Percentiles rank a stretch among this genome's conserved stretches.
Conservation (phyloP, 2,888 invertebrate species). For the Aproaerema taeniolella region DNA sequence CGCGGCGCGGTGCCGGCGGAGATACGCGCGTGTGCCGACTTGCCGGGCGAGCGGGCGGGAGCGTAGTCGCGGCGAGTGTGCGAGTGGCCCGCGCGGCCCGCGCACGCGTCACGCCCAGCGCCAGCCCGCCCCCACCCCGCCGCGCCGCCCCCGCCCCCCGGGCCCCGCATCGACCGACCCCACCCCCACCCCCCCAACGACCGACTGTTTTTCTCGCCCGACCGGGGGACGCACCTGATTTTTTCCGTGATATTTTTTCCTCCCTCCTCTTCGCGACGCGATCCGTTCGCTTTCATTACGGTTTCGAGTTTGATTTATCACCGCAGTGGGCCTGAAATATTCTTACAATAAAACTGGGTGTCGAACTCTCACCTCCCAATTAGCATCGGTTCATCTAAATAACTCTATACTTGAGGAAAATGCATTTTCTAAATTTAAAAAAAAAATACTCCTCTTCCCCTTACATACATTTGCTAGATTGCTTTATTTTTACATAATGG, state of each 20-base stretch:
- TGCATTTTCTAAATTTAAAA: constrained; percentile 18
- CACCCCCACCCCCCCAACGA: constrained; percentile 40
- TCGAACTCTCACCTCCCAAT: constrained; percentile 71
- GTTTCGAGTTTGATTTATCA: constrained; percentile 78
- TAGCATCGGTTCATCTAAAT: constrained; percentile 66
- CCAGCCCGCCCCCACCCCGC: constrained; percentile 56
- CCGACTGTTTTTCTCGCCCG: constrained; percentile 73
- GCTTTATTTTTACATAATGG: background rate
- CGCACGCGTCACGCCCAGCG: constrained; percentile 49
- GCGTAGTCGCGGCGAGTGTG: constrained; percentile 20
- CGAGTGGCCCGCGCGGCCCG: constrained; percentile 31
- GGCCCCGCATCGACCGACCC: constrained; percentile 34
- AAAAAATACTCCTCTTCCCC: background rate
- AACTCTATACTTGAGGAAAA: constrained; percentile 27
- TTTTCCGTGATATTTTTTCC: constrained; percentile 78
- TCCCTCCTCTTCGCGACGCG: constrained; percentile 75
- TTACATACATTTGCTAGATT: background rate
- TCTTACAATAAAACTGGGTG: constrained; percentile 68
- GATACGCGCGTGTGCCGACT: constrained; percentile 17
- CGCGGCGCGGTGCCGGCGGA: constrained; percentile 22
- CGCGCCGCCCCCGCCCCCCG: constrained; percentile 31
- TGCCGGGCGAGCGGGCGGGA: constrained; percentile 27
- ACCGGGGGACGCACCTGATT: constrained; percentile 77
- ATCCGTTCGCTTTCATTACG: constrained; percentile 78
- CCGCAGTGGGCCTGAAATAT: constrained; percentile 72